Evolutionary conservation across 2,888 invertebrate genomes (phyloP).

Genomic region (Catocala sponsa): DNA sequence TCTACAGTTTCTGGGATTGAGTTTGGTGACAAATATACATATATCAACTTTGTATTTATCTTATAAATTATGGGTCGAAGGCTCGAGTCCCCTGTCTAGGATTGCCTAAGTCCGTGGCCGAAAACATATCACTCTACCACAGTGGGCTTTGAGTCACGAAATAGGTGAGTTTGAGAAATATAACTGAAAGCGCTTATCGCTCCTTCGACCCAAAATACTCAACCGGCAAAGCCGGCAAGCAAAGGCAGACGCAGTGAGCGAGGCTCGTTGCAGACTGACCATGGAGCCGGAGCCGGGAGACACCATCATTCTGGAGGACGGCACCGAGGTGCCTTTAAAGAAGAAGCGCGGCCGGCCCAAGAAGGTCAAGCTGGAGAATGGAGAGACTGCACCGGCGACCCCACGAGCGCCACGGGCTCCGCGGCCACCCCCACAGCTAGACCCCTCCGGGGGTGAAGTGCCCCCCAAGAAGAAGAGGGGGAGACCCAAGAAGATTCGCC

Average conservation of each 20-base stretch:
- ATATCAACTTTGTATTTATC: conserved; percentile 19
- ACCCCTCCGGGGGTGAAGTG: conserved; percentile 67
- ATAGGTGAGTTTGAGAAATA: neutral
- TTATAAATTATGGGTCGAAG: conserved; percentile 26
- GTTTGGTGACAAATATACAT: conserved; percentile 53
- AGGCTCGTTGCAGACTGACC: conserved; percentile 76
- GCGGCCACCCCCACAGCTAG: conserved; percentile 64
- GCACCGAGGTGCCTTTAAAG: conserved; percentile 91
- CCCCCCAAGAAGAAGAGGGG: conserved; percentile 96
- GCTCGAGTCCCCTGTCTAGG: conserved; percentile 17
- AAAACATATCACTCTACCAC: conserved; percentile 8
- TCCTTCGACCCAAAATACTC: conserved; percentile 23
- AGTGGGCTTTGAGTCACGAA: neutral
- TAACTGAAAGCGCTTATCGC: conserved; percentile 21
- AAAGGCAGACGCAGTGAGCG: conserved; percentile 47
- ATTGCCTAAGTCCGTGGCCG: conserved; percentile 11
- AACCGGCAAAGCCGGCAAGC: conserved; percentile 18
- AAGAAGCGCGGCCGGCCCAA: conserved; percentile 97
- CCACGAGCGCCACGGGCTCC: conserved; percentile 81
- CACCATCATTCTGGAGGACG: conserved; percentile 88
- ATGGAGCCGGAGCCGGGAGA: conserved; percentile 86
- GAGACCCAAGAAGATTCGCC: conserved; percentile 94
- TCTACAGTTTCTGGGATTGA: conserved; percentile 32
- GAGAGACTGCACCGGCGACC: conserved; percentile 88
- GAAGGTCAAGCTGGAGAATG: conserved; percentile 92